Evolutionary conservation across 2,113 vertebrate genomes (phyloP).

Genomic region (Erythrocercus mccallii): DNA sequence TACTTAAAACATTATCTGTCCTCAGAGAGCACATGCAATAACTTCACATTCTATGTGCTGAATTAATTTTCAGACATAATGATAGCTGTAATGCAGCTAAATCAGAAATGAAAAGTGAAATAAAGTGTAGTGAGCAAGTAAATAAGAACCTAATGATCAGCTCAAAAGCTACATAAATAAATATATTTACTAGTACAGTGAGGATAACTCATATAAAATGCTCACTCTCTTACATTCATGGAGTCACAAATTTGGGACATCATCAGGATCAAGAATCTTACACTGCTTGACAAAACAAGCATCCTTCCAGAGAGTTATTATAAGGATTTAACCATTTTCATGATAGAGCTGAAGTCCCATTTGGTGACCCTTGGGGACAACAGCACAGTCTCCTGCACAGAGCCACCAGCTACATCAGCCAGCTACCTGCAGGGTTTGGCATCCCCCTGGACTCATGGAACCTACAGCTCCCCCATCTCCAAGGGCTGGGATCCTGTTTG

Average conservation of each 20-base stretch:
- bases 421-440: not conserved
- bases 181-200: not conserved
- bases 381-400: not conserved
- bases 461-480: not conserved
- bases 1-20: not conserved
- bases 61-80: not conserved
- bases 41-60: not conserved
- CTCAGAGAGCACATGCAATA: not conserved
- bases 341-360: not conserved
- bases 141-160: not conserved
- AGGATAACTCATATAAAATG: not conserved
- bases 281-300: not conserved
- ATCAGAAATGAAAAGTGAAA: not conserved
- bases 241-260: not conserved
- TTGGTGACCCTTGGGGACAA: not conserved
- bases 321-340: not conserved
- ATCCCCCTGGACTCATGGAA: accelerated
- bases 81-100: not conserved
- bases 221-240: not conserved
- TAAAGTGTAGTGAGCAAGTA: not conserved
- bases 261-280: not conserved
- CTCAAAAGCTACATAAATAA: not conserved
- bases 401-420: not conserved
- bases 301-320: not conserved
- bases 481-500: not conserved